Conservation (phyloP, 2,797 vertebrate genomes). For the Hybognathus amarus region DNA sequence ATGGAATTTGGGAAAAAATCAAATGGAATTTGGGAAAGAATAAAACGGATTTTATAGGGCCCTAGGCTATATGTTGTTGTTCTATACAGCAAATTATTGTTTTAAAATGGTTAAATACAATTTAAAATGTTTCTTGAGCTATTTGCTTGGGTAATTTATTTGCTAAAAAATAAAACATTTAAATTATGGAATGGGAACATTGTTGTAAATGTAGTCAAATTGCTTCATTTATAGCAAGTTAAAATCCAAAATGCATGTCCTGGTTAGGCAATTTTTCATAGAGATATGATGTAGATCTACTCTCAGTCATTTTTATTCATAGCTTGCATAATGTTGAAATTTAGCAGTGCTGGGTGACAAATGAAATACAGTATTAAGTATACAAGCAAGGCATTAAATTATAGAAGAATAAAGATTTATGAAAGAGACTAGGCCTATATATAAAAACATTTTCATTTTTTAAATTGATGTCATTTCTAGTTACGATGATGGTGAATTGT, state of each 20-base stretch:
- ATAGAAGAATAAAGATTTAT: neutral
- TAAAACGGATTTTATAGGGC: too few relatives aligned
- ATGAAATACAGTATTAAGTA: neutral
- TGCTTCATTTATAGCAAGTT: neutral
- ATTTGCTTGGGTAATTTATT: neutral
- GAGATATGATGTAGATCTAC: neutral
- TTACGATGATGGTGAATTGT: neutral
- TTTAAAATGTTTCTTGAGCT: neutral
- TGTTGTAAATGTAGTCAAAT: neutral
- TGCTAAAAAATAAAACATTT: neutral
- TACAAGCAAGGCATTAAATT: neutral
- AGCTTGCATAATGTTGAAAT: neutral
- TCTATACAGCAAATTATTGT: neutral
- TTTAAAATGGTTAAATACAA: neutral
- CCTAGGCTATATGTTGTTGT: neutral
- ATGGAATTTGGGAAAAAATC: too few relatives aligned
- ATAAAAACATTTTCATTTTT: neutral
- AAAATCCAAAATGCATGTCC: neutral
- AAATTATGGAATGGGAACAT: neutral
- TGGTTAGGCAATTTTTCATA: neutral
- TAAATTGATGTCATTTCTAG: neutral
- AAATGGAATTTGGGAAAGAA: too few relatives aligned
- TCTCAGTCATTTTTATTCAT: neutral
- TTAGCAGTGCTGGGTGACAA: neutral
- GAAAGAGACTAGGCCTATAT: neutral